Percentiles rank a stretch among this genome's conserved stretches.
These are phyloP conservation scores for Graphium colonna DNA, from an alignment of 2,888 invertebrate genomes.

Conservation along the genomic window DNA sequence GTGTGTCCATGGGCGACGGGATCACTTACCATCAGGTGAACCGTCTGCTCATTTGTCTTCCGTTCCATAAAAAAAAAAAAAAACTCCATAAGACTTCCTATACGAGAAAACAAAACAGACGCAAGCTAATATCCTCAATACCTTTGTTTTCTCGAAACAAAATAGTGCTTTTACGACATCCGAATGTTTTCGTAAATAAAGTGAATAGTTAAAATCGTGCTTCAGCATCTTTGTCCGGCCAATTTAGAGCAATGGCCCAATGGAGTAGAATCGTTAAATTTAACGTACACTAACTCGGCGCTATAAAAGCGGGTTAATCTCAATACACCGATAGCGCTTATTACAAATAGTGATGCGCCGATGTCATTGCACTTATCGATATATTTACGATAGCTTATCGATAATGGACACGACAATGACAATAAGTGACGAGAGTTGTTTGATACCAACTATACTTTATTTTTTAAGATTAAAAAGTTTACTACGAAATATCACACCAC, in stretches of 20 bases:
- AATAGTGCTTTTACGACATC: conserved; percentile 16
- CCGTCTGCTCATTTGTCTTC: too few species aligned
- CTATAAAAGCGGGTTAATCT: conserved; percentile 77
- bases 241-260: conserved; percentile 65
- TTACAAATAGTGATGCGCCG: conserved; percentile 57
- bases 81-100: too few species aligned
- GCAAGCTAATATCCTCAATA: conserved; percentile 9
- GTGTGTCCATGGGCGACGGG: too few species aligned
- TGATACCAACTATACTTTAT: too few species aligned
- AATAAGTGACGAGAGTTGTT: too few species aligned
- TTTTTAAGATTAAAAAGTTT: too few species aligned
- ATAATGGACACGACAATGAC: too few species aligned
- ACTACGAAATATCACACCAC: too few species aligned
- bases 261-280: conserved; percentile 72
- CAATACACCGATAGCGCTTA: conserved; percentile 78
- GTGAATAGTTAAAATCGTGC: conserved; percentile 55
- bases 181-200: conserved; percentile 33
- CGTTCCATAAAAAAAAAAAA: too few species aligned
- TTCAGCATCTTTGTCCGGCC: conserved; percentile 63
- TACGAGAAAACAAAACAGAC: too few species aligned
- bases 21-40: too few species aligned
- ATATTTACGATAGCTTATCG: too few species aligned
- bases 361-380: conserved; percentile 18
- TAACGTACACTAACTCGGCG: conserved; percentile 74
- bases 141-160: conserved; percentile 20